Percentiles rank a stretch among this genome's conserved stretches.
Conservation (phyloP, 2,888 invertebrate genomes). For the Azorinus chamasolen region DNA sequence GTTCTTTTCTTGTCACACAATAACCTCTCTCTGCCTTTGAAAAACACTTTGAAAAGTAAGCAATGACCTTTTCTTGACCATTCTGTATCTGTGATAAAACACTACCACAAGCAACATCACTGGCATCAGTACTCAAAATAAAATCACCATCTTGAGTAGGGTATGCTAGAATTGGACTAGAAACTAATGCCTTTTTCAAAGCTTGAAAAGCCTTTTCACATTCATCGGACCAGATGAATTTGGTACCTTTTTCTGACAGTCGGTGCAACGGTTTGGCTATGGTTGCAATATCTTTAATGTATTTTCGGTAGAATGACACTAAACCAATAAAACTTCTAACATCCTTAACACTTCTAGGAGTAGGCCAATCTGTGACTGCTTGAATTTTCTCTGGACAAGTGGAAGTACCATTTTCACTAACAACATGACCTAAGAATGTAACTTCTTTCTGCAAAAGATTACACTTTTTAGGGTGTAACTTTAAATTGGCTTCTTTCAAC, state of each 20-base stretch:
- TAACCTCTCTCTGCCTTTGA: conserved; percentile 4
- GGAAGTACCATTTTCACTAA: no score
- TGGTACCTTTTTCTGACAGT: conserved; percentile 11
- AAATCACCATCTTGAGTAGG: conserved; percentile 18
- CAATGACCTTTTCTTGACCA: conserved; percentile 23
- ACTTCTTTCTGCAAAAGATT: conserved; percentile 34
- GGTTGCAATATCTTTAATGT: conserved; percentile 22
- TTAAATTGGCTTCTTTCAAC: no score
- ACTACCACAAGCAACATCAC: no score
- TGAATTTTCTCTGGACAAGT: conserved; percentile 20
- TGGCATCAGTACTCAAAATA: no score
- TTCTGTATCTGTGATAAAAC: conserved; percentile 31
- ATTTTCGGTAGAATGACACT: conserved; percentile 35
- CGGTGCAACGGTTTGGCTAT: conserved; percentile 24
- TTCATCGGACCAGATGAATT: conserved; percentile 25
- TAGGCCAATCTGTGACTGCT: conserved; percentile 32
- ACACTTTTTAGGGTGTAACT: no score
- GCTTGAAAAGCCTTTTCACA: conserved; percentile 18
- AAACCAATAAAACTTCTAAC: conserved; percentile 31
- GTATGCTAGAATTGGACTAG: conserved; percentile 15
- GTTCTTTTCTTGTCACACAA: conserved; percentile 19
- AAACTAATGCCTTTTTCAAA: conserved; percentile 6
- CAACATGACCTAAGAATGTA: no score
- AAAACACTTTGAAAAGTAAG: no score
- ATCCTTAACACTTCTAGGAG: conserved; percentile 28